phyloP scores from a whole-genome alignment of 2,797 vertebrate species.

The Spatula versicolor region DNA sequence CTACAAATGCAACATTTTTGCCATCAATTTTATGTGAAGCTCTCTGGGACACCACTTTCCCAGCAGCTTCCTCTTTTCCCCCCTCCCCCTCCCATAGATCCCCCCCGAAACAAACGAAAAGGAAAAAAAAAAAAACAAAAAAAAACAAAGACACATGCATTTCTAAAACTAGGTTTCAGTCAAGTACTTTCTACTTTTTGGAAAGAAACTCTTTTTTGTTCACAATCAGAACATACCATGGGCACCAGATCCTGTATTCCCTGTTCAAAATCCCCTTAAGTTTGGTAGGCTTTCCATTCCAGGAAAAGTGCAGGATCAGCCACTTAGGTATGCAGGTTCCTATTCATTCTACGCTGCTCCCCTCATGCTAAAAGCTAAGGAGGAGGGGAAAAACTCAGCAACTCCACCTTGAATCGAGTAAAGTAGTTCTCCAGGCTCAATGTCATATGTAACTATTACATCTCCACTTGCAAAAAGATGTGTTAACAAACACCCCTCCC shows the following conservation, averaged over 20 bases:
- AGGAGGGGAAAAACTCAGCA: slow-evolving; percentile 71
- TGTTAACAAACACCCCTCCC: slow-evolving; percentile 58
- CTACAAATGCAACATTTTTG: slow-evolving; percentile 79
- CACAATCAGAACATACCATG: slow-evolving; percentile 74
- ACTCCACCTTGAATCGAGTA: slow-evolving; percentile 66
- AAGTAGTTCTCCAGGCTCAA: slow-evolving; percentile 77
- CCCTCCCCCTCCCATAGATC: slow-evolving; percentile 41
- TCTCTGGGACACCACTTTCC: slow-evolving; percentile 72
- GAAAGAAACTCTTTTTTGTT: slow-evolving; percentile 75
- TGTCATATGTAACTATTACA: slow-evolving; percentile 67
- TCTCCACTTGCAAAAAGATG: slow-evolving; percentile 72
- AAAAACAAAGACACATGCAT: slow-evolving; percentile 75
- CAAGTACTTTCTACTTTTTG: slow-evolving; percentile 79
- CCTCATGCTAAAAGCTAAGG: slow-evolving; percentile 68
- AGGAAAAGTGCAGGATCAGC: slow-evolving; percentile 49
- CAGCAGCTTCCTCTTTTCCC: slow-evolving; percentile 54
- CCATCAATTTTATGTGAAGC: slow-evolving; percentile 78
- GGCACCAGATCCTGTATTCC: slow-evolving; percentile 45
- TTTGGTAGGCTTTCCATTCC: slow-evolving; percentile 18
- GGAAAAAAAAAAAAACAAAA: neutral
- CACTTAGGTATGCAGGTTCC: slow-evolving; percentile 61
- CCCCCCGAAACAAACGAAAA: slow-evolving; percentile 35
- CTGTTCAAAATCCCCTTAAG: neutral
- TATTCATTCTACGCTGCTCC: slow-evolving; percentile 70
- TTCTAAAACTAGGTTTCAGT: slow-evolving; percentile 81